Percentiles rank a stretch among this genome's conserved stretches.
Evolutionary conservation across 2,797 vertebrate genomes (phyloP).

Genomic region (Lophura swinhoii): DNA sequence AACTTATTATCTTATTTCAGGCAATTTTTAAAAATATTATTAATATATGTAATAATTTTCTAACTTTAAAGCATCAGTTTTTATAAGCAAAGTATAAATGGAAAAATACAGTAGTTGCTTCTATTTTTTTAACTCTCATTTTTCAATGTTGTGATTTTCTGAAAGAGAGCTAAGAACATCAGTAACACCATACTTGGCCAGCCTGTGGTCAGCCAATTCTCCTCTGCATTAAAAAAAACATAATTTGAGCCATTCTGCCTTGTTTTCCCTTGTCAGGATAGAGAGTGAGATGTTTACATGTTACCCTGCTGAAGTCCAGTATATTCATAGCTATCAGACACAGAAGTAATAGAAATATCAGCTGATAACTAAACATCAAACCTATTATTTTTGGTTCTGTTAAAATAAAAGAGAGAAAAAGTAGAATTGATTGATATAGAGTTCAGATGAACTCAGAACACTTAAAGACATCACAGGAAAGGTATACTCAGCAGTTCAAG

Average conservation of each 20-base stretch:
- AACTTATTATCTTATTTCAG: neutral
- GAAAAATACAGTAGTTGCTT: neutral
- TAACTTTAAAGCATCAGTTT: neutral
- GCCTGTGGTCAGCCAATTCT: neutral
- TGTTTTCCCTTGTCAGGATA: neutral
- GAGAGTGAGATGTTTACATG: neutral
- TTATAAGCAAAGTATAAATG: neutral
- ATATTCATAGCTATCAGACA: neutral
- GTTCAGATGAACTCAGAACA: neutral
- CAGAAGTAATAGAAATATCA: neutral
- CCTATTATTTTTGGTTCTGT: neutral
- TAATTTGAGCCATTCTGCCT: neutral
- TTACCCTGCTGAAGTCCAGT: neutral
- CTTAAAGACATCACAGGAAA: neutral
- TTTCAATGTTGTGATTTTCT: neutral
- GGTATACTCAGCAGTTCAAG: neutral
- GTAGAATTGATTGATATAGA: neutral
- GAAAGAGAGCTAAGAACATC: neutral
- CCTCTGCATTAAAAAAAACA: neutral
- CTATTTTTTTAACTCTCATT: neutral
- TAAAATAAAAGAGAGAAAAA: neutral
- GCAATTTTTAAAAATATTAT: neutral
- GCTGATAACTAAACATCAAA: neutral
- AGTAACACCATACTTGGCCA: neutral
- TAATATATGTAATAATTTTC: neutral